Conservation (phyloP, 2,797 vertebrate species). For the Siniperca undulata region DNA sequence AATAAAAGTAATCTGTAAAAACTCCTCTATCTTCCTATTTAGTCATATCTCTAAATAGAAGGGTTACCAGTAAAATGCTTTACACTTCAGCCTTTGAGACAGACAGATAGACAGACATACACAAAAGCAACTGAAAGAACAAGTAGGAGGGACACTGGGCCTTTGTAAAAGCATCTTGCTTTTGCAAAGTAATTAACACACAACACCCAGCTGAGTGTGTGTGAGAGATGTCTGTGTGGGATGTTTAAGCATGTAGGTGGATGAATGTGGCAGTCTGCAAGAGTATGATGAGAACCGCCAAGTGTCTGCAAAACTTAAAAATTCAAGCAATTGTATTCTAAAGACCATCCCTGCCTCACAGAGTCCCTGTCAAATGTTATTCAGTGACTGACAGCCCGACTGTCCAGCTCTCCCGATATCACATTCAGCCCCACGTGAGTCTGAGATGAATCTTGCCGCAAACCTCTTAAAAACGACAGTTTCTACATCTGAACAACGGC, state of each 20-base stretch:
- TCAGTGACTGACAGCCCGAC: not conserved
- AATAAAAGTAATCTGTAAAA: not conserved
- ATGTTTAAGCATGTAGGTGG: constrained; percentile 41
- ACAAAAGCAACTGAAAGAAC: constrained; percentile 17
- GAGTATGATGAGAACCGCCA: not conserved
- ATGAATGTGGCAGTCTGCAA: constrained; percentile 27
- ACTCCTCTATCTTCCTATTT: not conserved
- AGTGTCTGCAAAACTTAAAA: constrained; percentile 26
- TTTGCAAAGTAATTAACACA: constrained; percentile 45
- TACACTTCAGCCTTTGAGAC: not conserved
- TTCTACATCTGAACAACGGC: constrained; percentile 9
- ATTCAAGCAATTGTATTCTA: not conserved
- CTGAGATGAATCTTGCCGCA: not conserved
- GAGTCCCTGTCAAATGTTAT: constrained; percentile 9
- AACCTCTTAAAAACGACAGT: constrained; percentile 5
- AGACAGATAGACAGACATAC: not conserved
- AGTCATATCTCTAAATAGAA: constrained; percentile 16
- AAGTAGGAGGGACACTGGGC: constrained; percentile 31
- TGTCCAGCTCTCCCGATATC: not conserved
- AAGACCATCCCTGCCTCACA: constrained; percentile 11
- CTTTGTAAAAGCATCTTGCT: constrained; percentile 44
- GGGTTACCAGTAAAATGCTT: not conserved
- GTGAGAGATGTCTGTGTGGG: constrained; percentile 28
- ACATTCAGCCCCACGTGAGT: not conserved
- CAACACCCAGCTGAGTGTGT: constrained; percentile 18